Evolutionary conservation across 2,113 vertebrate genomes (phyloP), one percentile per base, ranked within the genome.

Genomic region (Stomatorhinus ivindoensis): DNA sequence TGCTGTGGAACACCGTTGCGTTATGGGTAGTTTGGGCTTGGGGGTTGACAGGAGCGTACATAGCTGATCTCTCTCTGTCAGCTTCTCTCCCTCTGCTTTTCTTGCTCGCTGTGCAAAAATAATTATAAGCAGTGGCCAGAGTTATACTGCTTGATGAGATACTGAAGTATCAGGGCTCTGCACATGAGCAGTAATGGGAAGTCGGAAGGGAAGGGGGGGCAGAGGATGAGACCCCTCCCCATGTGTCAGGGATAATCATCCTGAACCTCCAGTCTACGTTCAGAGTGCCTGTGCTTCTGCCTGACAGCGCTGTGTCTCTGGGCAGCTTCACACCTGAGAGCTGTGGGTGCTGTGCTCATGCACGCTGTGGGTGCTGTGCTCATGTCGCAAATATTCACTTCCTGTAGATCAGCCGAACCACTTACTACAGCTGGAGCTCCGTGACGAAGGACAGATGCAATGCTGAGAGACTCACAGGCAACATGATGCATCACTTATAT

Each of bases 301-400:
- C 27, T 13, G 27, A 17, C 31, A 8, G 9, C 65, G 31, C 69
- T 6, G 15, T 48, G 47, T 48, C 88, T 69, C 90, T 84, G 86
- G 61, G 55, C 88, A 6, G 90, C 35, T 90, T 50, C 55, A 61
- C 21, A 24, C 69, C 69, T 21, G 13, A 44, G 31, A 76, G 27
- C 69, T 76, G 31, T 17, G 13, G 69, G 15, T 76, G 13, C 69
- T 76, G 35, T 35, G 11, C 13, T 31, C 21, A 35, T 73, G n/a
- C n/a, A n/a, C n/a, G 27, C 69, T 76, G 31, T 17, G 13, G 69
- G 15, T 76, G 13, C 69, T 76, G 35, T 35, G 11, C 13, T 31
- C 21, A 35, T 73, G n/a, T n/a, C n/a, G n/a, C 87, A 82, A 5
- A 3, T 53, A 9, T 21, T 69, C 65, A 86, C 92, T 92, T 91